These are phyloP conservation scores for Camarhynchus parvulus DNA, from an alignment of 2,113 vertebrate genomes.

Conservation along the genomic window DNA sequence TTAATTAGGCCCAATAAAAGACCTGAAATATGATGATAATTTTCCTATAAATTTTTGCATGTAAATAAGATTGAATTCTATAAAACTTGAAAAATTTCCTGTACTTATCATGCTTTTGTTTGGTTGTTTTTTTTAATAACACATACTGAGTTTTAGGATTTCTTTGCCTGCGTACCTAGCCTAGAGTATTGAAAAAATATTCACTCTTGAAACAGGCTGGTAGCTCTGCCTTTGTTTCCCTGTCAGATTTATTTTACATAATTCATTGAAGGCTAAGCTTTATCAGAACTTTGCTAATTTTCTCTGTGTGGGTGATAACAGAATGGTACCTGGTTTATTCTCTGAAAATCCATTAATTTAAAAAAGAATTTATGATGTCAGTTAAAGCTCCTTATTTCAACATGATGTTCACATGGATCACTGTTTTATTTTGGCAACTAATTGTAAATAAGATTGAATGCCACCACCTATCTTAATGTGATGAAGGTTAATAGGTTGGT, in stretches of 20 bases:
- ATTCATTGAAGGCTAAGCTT: neutral
- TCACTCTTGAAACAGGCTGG: neutral
- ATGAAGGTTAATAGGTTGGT: neutral
- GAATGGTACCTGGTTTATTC: neutral
- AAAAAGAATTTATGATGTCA: rapidly evolving
- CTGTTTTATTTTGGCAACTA: neutral
- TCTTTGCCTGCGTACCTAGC: neutral
- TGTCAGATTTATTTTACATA: neutral
- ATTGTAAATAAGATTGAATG: neutral
- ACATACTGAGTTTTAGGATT: neutral
- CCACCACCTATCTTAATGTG: neutral
- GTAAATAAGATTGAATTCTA: neutral
- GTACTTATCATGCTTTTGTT: neutral
- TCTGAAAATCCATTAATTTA: neutral
- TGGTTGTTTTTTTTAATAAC: neutral
- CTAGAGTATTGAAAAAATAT: neutral
- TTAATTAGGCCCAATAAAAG: neutral
- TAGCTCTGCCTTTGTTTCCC: neutral
- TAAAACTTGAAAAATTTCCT: neutral
- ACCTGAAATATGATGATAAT: neutral
- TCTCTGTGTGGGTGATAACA: neutral
- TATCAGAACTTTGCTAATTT: neutral
- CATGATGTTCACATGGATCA: neutral
- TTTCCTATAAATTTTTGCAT: neutral
- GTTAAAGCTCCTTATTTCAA: neutral